phyloP scores from a whole-genome alignment of 2,888 invertebrate species.

The Lacanobia wlatinum region DNA sequence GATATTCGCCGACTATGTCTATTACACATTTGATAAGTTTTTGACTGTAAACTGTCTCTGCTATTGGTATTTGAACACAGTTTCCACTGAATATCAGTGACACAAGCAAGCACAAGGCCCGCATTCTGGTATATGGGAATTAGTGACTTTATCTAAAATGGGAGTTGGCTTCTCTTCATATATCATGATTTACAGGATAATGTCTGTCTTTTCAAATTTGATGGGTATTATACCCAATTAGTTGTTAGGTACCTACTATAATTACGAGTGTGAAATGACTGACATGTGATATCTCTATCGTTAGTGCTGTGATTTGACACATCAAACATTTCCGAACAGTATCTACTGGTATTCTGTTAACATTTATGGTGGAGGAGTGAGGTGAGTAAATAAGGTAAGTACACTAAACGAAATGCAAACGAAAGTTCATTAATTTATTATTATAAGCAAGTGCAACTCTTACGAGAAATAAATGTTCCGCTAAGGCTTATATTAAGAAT shows the following conservation, averaged over 20 bases:
- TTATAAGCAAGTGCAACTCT: background rate
- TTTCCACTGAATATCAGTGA: constrained; percentile 19
- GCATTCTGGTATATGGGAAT: constrained; percentile 30
- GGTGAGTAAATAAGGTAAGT: no score
- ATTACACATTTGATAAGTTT: constrained; percentile 45
- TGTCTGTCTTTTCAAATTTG: constrained; percentile 7
- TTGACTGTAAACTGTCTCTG: background rate
- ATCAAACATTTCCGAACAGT: background rate
- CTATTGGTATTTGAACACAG: constrained; percentile 34
- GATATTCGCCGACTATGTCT: constrained; percentile 48
- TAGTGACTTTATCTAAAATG: background rate
- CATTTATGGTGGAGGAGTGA: background rate
- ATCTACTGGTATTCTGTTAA: background rate
- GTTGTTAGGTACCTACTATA: background rate
- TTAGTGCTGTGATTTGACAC: constrained; percentile 1
- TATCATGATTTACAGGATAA: constrained; percentile 18
- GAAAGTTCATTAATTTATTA: background rate
- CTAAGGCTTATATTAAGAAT: background rate
- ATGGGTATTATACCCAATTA: constrained; percentile 18
- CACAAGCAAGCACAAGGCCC: constrained; percentile 33
- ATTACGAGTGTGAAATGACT: constrained; percentile 22
- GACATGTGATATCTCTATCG: constrained; percentile 31
- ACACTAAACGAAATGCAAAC: background rate
- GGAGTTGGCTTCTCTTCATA: background rate
- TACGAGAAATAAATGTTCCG: background rate